Evolutionary conservation across 1,140 invertebrate genomes (phyloP).

Genomic region (Aporrectodea caliginosa): DNA sequence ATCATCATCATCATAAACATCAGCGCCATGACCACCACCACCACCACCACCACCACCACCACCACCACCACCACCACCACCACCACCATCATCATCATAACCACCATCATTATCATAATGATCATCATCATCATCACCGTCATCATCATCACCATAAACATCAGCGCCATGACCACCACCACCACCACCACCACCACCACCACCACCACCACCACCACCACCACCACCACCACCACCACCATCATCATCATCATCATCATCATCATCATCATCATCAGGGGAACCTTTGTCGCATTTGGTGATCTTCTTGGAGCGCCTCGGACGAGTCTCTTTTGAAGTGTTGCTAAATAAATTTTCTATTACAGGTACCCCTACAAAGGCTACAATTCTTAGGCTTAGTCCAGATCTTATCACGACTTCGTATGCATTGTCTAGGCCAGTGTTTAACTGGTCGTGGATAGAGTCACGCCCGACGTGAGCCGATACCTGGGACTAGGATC

Average conservation of each 20-base stretch:
- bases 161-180: neutral
- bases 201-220: neutral
- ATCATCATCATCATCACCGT: neutral
- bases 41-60: neutral
- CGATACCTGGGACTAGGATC: too few species aligned
- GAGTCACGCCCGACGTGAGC: too few species aligned
- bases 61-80: neutral
- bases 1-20: neutral
- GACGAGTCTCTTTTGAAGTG: too few species aligned
- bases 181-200: neutral
- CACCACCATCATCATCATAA: neutral
- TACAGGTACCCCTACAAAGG: too few species aligned
- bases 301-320: too few species aligned
- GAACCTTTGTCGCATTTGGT: too few species aligned
- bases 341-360: too few species aligned
- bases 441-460: too few species aligned
- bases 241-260: conserved; percentile 3
- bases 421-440: too few species aligned
- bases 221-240: neutral
- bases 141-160: neutral
- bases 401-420: too few species aligned
- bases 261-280: conserved; percentile 2
- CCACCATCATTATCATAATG: neutral
- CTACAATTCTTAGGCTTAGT: too few species aligned
- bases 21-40: neutral